Evolutionary conservation across 2,888 invertebrate species (phyloP), one percentile per base, ranked within the genome.

Genomic region (Cheiracanthium punctorium): DNA sequence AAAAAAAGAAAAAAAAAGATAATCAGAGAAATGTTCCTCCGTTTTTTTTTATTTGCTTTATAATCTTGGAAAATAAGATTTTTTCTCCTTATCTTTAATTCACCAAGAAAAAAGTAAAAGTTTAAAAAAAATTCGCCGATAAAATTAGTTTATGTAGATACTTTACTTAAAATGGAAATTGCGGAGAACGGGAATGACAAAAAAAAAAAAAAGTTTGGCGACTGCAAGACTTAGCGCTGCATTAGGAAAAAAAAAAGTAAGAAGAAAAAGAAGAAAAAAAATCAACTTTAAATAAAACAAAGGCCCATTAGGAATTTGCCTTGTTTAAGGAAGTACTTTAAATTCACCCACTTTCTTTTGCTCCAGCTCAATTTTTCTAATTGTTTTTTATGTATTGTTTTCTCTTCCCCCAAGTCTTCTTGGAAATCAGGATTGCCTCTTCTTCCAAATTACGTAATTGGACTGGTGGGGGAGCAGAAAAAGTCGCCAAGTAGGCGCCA

Each of bases 311-410:
- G 73, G 84, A 79, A 41, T 74, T 32, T 52, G 84, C 69, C 84
- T 85, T 85, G 84, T 85, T 85, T 85, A 79, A 73, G 69, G 73
- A 85, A 79, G 73, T 85, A 85, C 84, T 85, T 85, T 85, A 80
- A 85, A 85, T 85, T 85, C 84, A 74, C 29, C 84, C 74, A 69
- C 52, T 48, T 65, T 79, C 32, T 43, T 67, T 71, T 52, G 28
- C 33, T 33, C 33, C 41, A 33, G n/a, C 41, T 67, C 79, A 79
- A 79, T 80, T 85, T 82, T 79, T 79, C 79, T 79, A 85, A 79
- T 85, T 79, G 79, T 85, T 82, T 74, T 84, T 79, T 74, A 70
- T 85, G 52, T 41, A 69, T 80, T 80, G 69, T 73, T 73, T 85
- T 77, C 37, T 37, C 24, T 24, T 2, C 48, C 14, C 48, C 17